These are phyloP conservation scores for Callocephalon fimbriatum DNA, from an alignment of 2,113 vertebrate genomes.

Conservation along the genomic window DNA sequence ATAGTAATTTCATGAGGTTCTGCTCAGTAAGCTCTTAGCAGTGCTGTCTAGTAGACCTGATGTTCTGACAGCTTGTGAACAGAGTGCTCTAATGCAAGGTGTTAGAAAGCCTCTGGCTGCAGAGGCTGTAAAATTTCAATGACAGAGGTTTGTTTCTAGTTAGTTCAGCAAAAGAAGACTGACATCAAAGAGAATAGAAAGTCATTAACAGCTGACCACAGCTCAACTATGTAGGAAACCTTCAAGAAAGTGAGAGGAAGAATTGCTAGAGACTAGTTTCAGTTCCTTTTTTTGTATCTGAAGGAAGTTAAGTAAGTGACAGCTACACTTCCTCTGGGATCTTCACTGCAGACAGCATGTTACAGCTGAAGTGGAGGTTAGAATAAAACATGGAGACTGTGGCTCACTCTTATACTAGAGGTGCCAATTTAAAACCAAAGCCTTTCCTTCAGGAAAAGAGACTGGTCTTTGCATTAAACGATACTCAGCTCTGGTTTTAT, in stretches of 20 bases:
- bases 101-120: not conserved
- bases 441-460: not conserved
- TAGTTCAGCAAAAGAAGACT: not conserved
- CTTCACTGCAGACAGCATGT: not conserved
- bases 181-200: not conserved
- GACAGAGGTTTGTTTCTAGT: not conserved
- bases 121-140: not conserved
- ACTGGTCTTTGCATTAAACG: not conserved
- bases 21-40: not conserved
- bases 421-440: not conserved
- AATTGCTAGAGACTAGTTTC: not conserved
- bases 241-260: not conserved
- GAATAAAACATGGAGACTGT: not conserved
- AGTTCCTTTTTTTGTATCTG: not conserved
- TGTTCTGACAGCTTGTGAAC: not conserved
- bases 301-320: not conserved
- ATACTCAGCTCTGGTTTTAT: not conserved
- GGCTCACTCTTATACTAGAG: not conserved
- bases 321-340: not conserved
- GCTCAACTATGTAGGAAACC: not conserved
- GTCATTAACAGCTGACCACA: constrained; percentile 9
- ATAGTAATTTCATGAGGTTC: not conserved
- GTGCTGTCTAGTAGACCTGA: not conserved
- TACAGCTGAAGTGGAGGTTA: not conserved
- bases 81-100: not conserved